A percentile compares a stretch with the other conserved stretches of the same genome.
Evolutionary conservation across 1,140 invertebrate species (phyloP).

Genomic region (Papilio dardanus): DNA sequence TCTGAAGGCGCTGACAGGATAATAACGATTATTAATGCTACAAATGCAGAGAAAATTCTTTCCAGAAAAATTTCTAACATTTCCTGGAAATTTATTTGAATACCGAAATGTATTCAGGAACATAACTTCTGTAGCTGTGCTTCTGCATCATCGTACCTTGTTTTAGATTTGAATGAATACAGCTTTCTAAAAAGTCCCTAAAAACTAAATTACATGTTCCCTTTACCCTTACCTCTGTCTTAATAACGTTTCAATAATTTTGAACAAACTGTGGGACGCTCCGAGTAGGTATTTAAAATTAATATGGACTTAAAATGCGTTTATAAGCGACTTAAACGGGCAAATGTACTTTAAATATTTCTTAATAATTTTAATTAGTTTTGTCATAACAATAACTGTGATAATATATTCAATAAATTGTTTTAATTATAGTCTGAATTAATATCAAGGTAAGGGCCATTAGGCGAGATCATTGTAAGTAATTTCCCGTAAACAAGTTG

Average conservation of each 20-base stretch:
- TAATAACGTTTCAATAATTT: not conserved
- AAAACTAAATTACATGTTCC: too few relatives aligned
- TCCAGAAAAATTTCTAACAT: not conserved
- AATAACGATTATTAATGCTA: conserved; percentile 3
- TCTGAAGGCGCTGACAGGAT: not conserved
- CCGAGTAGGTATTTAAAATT: not conserved
- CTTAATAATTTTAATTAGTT: not conserved
- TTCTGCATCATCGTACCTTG: not conserved
- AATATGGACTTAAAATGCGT: not conserved
- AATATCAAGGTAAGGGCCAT: not conserved
- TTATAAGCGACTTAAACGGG: not conserved
- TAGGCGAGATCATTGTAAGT: conserved; percentile 5
- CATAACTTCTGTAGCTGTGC: not conserved
- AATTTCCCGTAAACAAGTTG: not conserved
- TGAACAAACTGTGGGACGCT: not conserved
- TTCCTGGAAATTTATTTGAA: not conserved
- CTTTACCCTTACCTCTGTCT: too few relatives aligned
- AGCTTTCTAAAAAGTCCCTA: too few relatives aligned
- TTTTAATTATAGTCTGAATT: not conserved
- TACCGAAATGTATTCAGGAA: not conserved
- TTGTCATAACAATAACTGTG: not conserved
- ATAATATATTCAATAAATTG: not conserved
- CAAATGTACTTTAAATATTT: not conserved
- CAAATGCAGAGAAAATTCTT: not conserved
- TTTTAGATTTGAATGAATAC: too few relatives aligned